Evolutionary conservation across 2,888 invertebrate species (phyloP), one percentile per base, ranked within the genome.

Genomic region (Pinctada fucata): DNA sequence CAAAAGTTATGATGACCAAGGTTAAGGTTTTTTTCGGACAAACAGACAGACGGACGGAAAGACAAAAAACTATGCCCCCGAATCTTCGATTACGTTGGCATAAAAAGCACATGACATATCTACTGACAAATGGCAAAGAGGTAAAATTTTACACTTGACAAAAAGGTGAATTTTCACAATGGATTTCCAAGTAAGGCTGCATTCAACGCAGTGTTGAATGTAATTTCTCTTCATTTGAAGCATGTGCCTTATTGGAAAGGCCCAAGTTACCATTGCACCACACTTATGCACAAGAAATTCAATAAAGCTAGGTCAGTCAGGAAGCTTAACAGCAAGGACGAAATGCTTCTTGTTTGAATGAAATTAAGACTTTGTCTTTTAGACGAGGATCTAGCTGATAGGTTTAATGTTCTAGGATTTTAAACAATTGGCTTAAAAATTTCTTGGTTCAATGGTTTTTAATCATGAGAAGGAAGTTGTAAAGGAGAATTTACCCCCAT

Each of bases 171-270:
- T 45, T 78, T 72, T 72, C 67, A 72, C 52, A 77, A 70, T 16
- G 77, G 77, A 2, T 65, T 77, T 48, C 71, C 63, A 2, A 72
- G 52, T 45, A 49, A 48, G 51, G 50, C 31, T 63, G 47, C 71
- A 10, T 72, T 77, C 65, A 31, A 72, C 4, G 13, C 50, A 8
- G 50, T 77, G 6, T 77, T 72, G 51, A 8, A 31, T 65, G n/a
- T 64, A 5, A 10, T 77, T 8, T 6, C 48, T 13, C 2, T 10
- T 2, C 67, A 50, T 3, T 58, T 66, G 8, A 31, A 3, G 13
- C 8, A 78, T 50, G 66, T 73, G 48, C n/a, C 6, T 10, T 78
- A 78, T 66, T 78, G 78, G 78, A 72, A 72, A 16, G 73, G 78
- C 13, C 47, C 58, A 4, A 73, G 47, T n/a, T 48, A 72, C 2